Percentiles rank a stretch among this genome's conserved stretches.
These are phyloP conservation scores for Esperia sulphurella DNA, from an alignment of 2,888 invertebrate species.

Conservation along the genomic window DNA sequence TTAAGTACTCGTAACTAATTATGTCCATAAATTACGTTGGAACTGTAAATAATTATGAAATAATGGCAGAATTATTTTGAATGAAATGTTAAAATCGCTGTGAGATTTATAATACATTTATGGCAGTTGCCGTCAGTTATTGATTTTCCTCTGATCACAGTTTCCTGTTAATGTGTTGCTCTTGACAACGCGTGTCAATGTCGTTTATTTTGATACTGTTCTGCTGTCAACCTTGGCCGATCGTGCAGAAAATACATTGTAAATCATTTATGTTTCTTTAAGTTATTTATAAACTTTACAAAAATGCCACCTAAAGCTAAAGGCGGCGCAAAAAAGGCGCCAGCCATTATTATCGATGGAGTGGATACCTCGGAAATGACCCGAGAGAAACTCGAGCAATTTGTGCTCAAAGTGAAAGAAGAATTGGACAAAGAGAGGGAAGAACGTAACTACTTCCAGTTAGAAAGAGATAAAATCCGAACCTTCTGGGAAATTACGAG, in stretches of 20 bases:
- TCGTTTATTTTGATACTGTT: neutral
- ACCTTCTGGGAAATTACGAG: slow-evolving; percentile 98
- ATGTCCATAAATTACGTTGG: no score
- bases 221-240: neutral
- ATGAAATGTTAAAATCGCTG: no score
- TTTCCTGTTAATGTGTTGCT: neutral
- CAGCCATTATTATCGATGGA: slow-evolving; percentile 89
- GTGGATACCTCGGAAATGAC: slow-evolving; percentile 95
- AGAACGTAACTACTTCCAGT: slow-evolving; percentile 96
- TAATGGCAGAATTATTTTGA: no score
- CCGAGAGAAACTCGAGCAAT: slow-evolving; percentile 94
- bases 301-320: slow-evolving; percentile 54
- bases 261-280: neutral
- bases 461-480: slow-evolving; percentile 95
- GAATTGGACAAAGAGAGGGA: slow-evolving; percentile 96
- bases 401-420: slow-evolving; percentile 90
- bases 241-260: neutral
- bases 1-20: no score
- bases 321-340: slow-evolving; percentile 54
- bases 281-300: neutral
- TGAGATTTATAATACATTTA: no score
- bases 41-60: no score
- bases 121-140: neutral
- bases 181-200: neutral
- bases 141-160: neutral